Evolutionary conservation across 2,797 vertebrate genomes (phyloP).

Genomic region (Thaleichthys pacificus): DNA sequence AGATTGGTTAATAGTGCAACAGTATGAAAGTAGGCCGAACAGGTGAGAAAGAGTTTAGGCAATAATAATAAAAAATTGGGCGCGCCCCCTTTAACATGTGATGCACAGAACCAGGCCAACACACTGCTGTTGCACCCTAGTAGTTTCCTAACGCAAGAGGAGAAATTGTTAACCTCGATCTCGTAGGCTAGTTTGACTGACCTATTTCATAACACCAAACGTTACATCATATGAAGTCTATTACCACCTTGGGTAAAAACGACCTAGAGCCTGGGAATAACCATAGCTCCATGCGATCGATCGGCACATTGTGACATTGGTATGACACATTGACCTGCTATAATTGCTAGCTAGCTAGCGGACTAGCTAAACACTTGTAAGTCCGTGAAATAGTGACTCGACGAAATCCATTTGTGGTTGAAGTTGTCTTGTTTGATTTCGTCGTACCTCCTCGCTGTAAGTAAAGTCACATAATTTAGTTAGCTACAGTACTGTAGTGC

Average conservation of each 20-base stretch:
- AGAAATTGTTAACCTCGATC: constrained; percentile 33
- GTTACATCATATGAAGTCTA: constrained; percentile 64
- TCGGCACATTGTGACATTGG: constrained; percentile 14
- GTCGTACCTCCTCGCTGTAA: constrained; percentile 57
- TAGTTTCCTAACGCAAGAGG: background rate
- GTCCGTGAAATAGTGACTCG: constrained; percentile 40
- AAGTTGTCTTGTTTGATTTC: constrained; percentile 39
- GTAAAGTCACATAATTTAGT: constrained; percentile 32
- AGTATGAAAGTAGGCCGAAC: constrained; percentile 27
- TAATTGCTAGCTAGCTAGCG: background rate
- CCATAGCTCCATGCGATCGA: background rate
- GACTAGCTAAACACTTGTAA: constrained; percentile 3
- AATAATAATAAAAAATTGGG: background rate
- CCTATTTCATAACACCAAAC: constrained; percentile 57
- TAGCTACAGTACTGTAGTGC: background rate
- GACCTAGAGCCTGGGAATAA: constrained; percentile 6
- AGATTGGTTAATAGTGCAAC: constrained; percentile 49
- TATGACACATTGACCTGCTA: constrained; percentile 38
- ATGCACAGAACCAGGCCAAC: background rate
- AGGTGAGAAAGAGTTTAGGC: background rate
- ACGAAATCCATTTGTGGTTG: constrained; percentile 29
- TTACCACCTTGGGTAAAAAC: constrained; percentile 48
- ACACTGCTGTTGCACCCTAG: too few species aligned
- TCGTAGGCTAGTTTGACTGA: constrained; percentile 36
- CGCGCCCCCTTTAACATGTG: background rate